Base-by-base conservation (phyloP, 2,797 vertebrate genomes). In the Semaprochilodus insignis region DNA sequence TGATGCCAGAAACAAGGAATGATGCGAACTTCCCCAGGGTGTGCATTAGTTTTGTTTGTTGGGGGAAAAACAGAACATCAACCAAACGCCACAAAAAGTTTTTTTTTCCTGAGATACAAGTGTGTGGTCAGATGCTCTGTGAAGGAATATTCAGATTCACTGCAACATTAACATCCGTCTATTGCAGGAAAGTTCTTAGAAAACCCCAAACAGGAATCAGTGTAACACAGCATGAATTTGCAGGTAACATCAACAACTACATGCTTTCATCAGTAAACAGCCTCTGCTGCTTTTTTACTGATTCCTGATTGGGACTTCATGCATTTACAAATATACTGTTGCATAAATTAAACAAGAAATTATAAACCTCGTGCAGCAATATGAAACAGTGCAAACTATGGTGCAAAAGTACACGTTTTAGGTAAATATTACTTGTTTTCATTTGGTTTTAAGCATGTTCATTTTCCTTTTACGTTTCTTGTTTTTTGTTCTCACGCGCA, bases 61-160 rank as follows among this genome's bases (percentile, higher is more conserved):
- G 5, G 17, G 15, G 4, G 15, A n/a, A 34, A 13, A 25, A 23
- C 17, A 36, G 52, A 69, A 76, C 14, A 15, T 10, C 34, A 67
- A 69, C 34, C 36, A 48, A 59, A 91, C 87, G 85, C 90, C 83
- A 90, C 83, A 81, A 83, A 87, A 80, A 85, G 85, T 1, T 13
- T 87, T 44, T 89, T 93, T 92, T 95, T 95, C 95, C 95, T 96
- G 95, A 96, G 95, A 93, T 94, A 90, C 87, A n/a, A 91, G 88
- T 86, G 90, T 90, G 14, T 91, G 90, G 88, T 91, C 89, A 90
- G 88, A 89, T 92, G 88, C 89, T 86, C 80, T 85, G 71, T 71
- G 54, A 40, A 78, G 89, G 89, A 93, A 93, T 88, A 93, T 93
- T 94, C 94, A 93, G 93, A 92, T 95, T 94, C 93, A 72, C 91